Evolutionary conservation across 2,113 vertebrate species (phyloP).

Genomic region (Poeciliopsis retropinna): DNA sequence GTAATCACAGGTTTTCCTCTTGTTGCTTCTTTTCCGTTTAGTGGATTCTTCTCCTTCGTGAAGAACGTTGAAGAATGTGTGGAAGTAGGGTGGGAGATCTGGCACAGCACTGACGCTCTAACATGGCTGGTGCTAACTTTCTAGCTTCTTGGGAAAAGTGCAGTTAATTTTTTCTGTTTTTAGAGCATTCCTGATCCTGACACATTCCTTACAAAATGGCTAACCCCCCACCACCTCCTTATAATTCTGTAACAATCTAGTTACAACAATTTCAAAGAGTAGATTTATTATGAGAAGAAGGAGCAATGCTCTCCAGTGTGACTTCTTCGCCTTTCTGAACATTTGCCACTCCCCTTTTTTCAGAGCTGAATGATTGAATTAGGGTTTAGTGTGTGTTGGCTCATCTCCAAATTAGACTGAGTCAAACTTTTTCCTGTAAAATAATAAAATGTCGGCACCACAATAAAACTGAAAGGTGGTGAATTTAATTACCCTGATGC

Average conservation of each 20-base stretch:
- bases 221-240: not conserved
- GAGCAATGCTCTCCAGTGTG: not conserved
- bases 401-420: constrained; percentile 9
- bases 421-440: constrained; percentile 6
- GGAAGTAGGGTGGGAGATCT: constrained; percentile 61
- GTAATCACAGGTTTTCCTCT: constrained; percentile 2
- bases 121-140: constrained; percentile 37
- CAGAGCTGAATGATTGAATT: constrained; percentile 15
- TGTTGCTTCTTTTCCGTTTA: constrained; percentile 6
- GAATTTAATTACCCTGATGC: not conserved
- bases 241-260: not conserved
- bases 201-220: not conserved
- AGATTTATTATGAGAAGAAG: constrained; percentile 3
- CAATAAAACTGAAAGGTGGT: constrained; percentile 6
- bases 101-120: constrained; percentile 51
- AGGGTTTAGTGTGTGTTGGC: constrained; percentile 28
- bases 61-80: constrained; percentile 53
- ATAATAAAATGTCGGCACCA: not conserved
- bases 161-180: constrained; percentile 8
- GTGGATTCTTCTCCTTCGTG: constrained; percentile 24
- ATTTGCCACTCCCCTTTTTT: constrained; percentile 30
- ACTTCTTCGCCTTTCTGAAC: constrained; percentile 8
- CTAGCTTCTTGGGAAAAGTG: constrained; percentile 16
- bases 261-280: not conserved
- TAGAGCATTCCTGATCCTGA: not conserved